phyloP scores from a whole-genome alignment of 2,113 vertebrate species.

The mouse (Mus musculus) region GRCm39 chr14:99804001-99804500 shows the following conservation, averaged over 20 bases:
- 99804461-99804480: constrained; percentile 36
- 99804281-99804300: neutral
- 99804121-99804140: neutral
- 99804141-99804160: neutral
- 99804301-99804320: neutral
- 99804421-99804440: neutral
- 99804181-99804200: neutral
- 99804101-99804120: constrained; percentile 35
- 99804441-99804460: neutral
- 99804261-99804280: neutral
- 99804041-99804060: neutral
- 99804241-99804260: neutral
- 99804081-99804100: constrained; percentile 13
- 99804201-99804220: constrained; percentile 19
- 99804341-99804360: neutral
- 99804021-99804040: constrained; percentile 23
- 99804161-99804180: neutral
- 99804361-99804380: neutral
- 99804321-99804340: neutral
- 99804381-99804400: neutral
- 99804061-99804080: constrained; percentile 11
- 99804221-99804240: neutral
- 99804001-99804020: neutral
- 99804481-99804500: constrained; percentile 19
- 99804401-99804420: neutral